Evolutionary conservation across 1,140 invertebrate species (phyloP), one percentile per base, ranked within the genome.

Genomic region (Dufourea novaeangliae): DNA sequence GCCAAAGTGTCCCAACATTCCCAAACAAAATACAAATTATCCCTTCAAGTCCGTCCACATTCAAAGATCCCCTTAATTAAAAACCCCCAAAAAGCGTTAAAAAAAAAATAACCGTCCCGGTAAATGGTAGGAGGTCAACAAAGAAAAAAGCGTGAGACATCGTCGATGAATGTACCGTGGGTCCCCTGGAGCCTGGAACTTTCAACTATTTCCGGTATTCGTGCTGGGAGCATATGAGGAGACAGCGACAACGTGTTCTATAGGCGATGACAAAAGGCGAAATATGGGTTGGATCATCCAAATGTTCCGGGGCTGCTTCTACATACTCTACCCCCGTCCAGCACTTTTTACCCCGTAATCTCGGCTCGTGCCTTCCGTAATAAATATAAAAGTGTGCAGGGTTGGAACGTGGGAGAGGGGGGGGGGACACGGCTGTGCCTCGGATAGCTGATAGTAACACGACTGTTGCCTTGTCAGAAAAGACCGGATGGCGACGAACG

Each of bases 321-420:
- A 46, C 50, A 32, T 68, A 25, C 25, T 57, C 44, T 27, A 1
- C 27, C 17, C 14, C 29, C 14, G n/a, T 1, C 34, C 17, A 14
- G 14, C 44, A 14, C 7, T 32, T 41, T 32, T 44, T 22, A 39
- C 50, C n/a, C n/a, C 57, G 72, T 85, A 86, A 87, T 88, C 78
- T 84, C 79, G 67, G 73, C 41, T 76, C 79, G 54, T 77, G 78
- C 71, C 66, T 79, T 87, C 72, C 72, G 87, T 89, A 88, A 88
- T 89, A 89, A 89, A 89, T 88, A 89, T 89, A 88, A 89, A 89
- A 89, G 87, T 89, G 82, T 79, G 70, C 73, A 44, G 69, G 66
- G 61, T 12, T 22, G 64, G 44, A 46, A 39, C 41, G 59, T 52
- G 22, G 37, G 6, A 17, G 14, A 20, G 37, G 37, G 5, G 11